Evolutionary conservation across 2,113 vertebrate genomes (phyloP).

Genomic region (Brachypteracias leptosomus): DNA sequence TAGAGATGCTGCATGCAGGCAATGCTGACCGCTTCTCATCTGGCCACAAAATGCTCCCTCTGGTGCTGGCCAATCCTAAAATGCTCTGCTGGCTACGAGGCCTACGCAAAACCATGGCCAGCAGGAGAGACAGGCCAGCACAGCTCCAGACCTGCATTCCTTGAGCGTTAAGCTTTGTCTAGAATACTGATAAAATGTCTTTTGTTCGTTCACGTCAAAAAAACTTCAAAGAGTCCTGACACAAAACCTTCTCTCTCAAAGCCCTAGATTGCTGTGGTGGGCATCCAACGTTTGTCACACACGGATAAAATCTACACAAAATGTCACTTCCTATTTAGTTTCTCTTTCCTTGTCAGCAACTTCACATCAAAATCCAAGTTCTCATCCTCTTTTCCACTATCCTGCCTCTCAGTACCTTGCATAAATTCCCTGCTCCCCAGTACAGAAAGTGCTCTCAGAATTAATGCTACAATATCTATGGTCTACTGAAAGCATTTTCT

Average conservation of each 20-base stretch:
- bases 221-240: not conserved
- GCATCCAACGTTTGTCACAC: accelerated
- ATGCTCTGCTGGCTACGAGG: not conserved
- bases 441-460: not conserved
- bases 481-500: not conserved
- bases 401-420: not conserved
- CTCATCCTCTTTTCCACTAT: not conserved
- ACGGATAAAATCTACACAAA: not conserved
- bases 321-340: not conserved
- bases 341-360: not conserved
- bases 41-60: not conserved
- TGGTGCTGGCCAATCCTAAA: not conserved
- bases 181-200: not conserved
- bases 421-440: not conserved
- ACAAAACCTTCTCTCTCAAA: not conserved
- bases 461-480: not conserved
- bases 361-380: not conserved
- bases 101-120: not conserved
- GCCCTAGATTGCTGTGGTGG: not conserved
- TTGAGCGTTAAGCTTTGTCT: not conserved
- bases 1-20: not conserved
- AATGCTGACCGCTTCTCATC: not conserved
- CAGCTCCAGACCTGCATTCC: not conserved
- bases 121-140: not conserved
- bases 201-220: not conserved